Evolutionary conservation across 53 echinoderm and acorn worm species (phyloP).

Genomic region (Hippasteria phrygiana): DNA sequence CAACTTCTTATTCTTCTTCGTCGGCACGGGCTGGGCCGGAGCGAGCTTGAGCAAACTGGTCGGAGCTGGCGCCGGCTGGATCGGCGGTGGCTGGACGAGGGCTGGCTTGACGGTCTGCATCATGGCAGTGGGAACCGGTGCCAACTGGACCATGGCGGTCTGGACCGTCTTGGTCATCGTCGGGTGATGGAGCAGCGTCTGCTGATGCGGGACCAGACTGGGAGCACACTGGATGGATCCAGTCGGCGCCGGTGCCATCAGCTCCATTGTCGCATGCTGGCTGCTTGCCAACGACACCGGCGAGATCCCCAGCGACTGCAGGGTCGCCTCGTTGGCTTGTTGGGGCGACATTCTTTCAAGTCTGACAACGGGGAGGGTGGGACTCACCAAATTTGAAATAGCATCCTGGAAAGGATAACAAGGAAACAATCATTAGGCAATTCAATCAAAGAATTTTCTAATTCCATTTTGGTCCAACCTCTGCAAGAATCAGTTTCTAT

Average conservation of each 20-base stretch:
- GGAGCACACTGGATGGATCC: conserved; percentile 41
- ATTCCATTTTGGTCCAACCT: too few relatives aligned
- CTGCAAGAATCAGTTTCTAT: too few relatives aligned
- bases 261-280: conserved; percentile 51
- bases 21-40: conserved; percentile 41
- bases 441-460: neutral
- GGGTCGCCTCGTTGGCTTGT: conserved; percentile 17
- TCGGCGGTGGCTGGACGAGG: conserved; percentile 55
- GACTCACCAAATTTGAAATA: conserved; percentile 32
- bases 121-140: conserved; percentile 45
- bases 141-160: conserved; percentile 57
- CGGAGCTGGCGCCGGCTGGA: conserved; percentile 65
- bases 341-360: conserved; percentile 51
- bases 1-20: conserved; percentile 72
- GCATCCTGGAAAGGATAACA: neutral
- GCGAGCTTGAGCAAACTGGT: conserved; percentile 33
- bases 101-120: conserved; percentile 60
- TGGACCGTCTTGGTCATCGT: conserved; percentile 26
- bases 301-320: conserved; percentile 41
- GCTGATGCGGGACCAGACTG: conserved; percentile 18
- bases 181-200: conserved; percentile 1
- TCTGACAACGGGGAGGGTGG: conserved; percentile 42
- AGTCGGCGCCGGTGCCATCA: conserved; percentile 26
- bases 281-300: conserved; percentile 31
- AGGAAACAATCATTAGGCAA: neutral